phyloP scores from a whole-genome alignment of 2,888 invertebrate genomes.

The Maniola hyperantus region DNA sequence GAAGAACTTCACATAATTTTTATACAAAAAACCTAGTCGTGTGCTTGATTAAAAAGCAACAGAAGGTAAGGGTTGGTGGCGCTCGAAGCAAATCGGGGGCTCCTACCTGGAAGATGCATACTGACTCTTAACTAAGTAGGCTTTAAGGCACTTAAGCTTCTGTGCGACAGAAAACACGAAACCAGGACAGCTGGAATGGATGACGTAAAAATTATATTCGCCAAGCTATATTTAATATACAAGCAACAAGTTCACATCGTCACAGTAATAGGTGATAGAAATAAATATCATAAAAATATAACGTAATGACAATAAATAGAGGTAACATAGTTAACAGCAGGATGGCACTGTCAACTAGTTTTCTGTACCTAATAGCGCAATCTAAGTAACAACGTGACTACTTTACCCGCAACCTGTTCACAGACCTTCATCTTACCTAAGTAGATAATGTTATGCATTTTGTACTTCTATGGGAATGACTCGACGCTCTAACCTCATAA shows the following conservation, averaged over 20 bases:
- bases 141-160: too few relatives aligned
- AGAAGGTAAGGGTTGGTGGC: too few relatives aligned
- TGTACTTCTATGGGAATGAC: conserved; percentile 47
- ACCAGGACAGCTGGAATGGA: too few relatives aligned
- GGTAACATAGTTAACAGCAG: conserved; percentile 30
- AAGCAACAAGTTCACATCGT: not conserved
- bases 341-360: conserved; percentile 33
- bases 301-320: conserved; percentile 20
- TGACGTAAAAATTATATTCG: too few relatives aligned
- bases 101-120: too few relatives aligned
- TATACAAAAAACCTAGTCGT: too few relatives aligned
- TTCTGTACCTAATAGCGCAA: conserved; percentile 45
- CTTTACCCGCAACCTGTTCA: conserved; percentile 59
- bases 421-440: conserved; percentile 51
- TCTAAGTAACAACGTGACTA: conserved; percentile 53
- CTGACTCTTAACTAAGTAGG: too few relatives aligned
- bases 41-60: too few relatives aligned
- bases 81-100: too few relatives aligned
- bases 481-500: conserved; percentile 39
- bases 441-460: conserved; percentile 44
- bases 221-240: conserved; percentile 7
- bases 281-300: conserved; percentile 22
- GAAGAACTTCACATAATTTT: too few relatives aligned
- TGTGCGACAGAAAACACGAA: not conserved
- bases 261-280: not conserved